These are phyloP conservation scores for Emydoidea blandingii DNA, from an alignment of 2,797 vertebrate genomes.

Conservation along the genomic window DNA sequence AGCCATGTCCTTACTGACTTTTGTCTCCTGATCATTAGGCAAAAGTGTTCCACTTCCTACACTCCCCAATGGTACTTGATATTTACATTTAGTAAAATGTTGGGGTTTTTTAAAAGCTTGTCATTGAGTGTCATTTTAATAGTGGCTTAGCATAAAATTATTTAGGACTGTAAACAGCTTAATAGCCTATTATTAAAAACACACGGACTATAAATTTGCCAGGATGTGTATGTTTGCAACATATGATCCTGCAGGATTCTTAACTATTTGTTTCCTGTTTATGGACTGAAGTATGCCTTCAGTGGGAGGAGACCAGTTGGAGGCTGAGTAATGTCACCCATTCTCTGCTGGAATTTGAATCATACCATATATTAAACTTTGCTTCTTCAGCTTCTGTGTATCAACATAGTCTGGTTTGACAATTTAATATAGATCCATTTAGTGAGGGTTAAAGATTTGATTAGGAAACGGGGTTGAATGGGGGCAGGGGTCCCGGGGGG, in stretches of 20 bases:
- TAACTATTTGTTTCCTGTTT: conserved; percentile 58
- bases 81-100: neutral
- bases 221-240: conserved; percentile 14
- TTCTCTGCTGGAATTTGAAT: conserved; percentile 52
- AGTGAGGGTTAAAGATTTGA: neutral
- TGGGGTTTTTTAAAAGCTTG: neutral
- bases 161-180: conserved; percentile 55
- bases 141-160: conserved; percentile 10
- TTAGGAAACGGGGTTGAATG: neutral
- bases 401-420: conserved; percentile 48
- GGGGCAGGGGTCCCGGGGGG: too few species aligned
- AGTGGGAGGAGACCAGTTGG: conserved; percentile 57
- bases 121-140: conserved; percentile 33
- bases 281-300: conserved; percentile 29
- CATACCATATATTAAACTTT: conserved; percentile 40
- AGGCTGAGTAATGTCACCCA: conserved; percentile 53
- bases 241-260: conserved; percentile 20
- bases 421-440: conserved; percentile 50
- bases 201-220: neutral
- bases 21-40: conserved; percentile 32
- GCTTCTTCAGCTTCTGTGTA: conserved; percentile 48
- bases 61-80: neutral
- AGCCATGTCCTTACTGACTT: conserved; percentile 44
- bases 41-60: conserved; percentile 27
- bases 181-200: conserved; percentile 23